phyloP scores from a whole-genome alignment of 2,888 invertebrate species.

The Ochropleura leucogaster region DNA sequence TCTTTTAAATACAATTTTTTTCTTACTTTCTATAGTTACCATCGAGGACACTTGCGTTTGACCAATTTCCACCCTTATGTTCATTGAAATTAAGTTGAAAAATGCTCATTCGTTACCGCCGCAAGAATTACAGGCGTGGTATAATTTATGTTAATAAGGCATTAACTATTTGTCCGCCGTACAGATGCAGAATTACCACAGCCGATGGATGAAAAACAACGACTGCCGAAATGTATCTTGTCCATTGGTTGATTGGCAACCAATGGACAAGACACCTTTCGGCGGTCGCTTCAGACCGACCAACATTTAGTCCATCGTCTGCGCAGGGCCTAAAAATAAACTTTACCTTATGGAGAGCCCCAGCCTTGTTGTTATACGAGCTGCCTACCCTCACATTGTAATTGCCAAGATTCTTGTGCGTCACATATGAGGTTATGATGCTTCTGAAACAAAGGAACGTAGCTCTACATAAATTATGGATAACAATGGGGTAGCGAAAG shows the following conservation, averaged over 20 bases:
- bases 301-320: neutral
- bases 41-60: too few species aligned
- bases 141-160: neutral
- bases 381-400: slow-evolving; percentile 82
- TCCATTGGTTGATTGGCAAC: too few species aligned
- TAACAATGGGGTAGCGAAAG: slow-evolving; percentile 18
- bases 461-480: slow-evolving; percentile 21
- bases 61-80: too few species aligned
- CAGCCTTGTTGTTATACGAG: slow-evolving; percentile 84
- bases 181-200: neutral
- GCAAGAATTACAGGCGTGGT: neutral
- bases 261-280: neutral
- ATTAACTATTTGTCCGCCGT: neutral
- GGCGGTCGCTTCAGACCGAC: neutral
- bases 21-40: too few species aligned
- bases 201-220: neutral
- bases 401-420: slow-evolving; percentile 78
- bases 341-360: slow-evolving; percentile 78
- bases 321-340: slow-evolving; percentile 4
- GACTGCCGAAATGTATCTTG: too few species aligned
- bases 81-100: too few species aligned
- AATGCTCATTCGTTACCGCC: too few species aligned
- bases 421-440: slow-evolving; percentile 81
- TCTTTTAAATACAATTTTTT: too few species aligned
- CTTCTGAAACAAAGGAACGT: slow-evolving; percentile 73